Base-by-base conservation (phyloP, 2,113 vertebrate genomes). In the Crotophaga sulcirostris region DNA sequence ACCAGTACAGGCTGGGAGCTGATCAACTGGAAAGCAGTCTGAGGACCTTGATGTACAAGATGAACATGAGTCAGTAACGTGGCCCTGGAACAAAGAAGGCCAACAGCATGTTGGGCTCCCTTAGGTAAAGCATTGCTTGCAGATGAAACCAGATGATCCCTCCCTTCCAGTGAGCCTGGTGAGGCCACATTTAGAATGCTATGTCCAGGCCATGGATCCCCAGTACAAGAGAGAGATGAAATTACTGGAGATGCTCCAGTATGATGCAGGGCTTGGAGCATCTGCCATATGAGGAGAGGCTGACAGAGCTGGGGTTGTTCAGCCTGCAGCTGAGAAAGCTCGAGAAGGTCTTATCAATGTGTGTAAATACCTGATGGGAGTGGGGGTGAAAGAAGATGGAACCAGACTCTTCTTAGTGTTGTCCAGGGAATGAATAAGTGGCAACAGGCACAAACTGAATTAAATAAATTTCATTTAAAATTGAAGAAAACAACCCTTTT, bases 401-500 rank as follows among this genome's bases (percentile, higher is more conserved):
- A 52, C 11, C 8, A 31, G 40, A 23, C 20, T 52, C 16, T 58
- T 64, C 23, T 69, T 28, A 47, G 24, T 36, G n/a, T 40, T 81
- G 29, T 26, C 18, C 24, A 52, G 31, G 18, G 15, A 89, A 62
- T 7, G 16, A 24, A 66, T 0, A 4, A 60, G 29, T 73, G 10
- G 24, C 8, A 74, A 62, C 7, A 81, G 28, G n/a, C 29, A 81
- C 13, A 84, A 73, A 51, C 0, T 56, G 26, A 76, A 82, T 45
- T 44, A 20, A 36, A 14, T 66, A 51, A 1, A 51, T 49, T 51
- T 47, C 1, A 31, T 31, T 68, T n/a, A 69, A 77, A 44, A 54
- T 8, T 1, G 11, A 69, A 59, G 8, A 13, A 66, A 55, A 16
- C 9, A 1, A 14, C 0, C 6, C 1, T 9, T 55, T 58, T 21